Evolutionary conservation across 2,113 vertebrate genomes (phyloP), one percentile per base, ranked within the genome.

Genomic region (Ranitomeya variabilis): DNA sequence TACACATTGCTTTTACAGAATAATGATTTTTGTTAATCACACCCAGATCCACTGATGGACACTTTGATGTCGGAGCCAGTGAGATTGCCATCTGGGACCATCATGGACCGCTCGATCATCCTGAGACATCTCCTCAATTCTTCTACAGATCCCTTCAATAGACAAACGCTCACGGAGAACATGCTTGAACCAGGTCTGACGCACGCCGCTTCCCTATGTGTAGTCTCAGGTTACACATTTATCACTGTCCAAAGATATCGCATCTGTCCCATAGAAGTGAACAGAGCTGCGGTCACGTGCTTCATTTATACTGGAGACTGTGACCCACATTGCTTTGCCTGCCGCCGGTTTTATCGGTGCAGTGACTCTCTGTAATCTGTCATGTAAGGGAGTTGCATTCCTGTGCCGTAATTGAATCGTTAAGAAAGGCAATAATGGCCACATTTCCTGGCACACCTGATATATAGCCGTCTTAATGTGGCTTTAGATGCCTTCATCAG

Each of bases 61-160:
- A 99, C 98, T 0, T 95, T 99, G 90, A 99, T 99, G 98, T 97
- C 95, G 0, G 98, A 99, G 90, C 98, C 98, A 0, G 98, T 99
- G 92, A 95, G 97, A 19, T 93, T 99, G 91, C 98, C 98, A 6
- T 99, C 98, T 0, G 98, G 98, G 81, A 99, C 97, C 23, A 94
- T 99, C 90, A 99, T 99, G 98, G 98, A 99, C 93, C 94, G 98
- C 90, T 96, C 98, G 6, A 96, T 99, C 95, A 99, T 99, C 90
- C 92, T 99, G 87, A 96, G 98, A 90, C 98, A 99, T 90, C 94
- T 99, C 90, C 92, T 99, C 67, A 99, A 99, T 95, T 99, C 98
- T 10, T 97, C 97, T 90, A 99, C 98, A 0, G 98, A 99, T 89
- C 98, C 98, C 55, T 99, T 99, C 95, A 99, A 99, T 93, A 95